Percentiles rank a stretch among this genome's conserved stretches.
phyloP scores from a whole-genome alignment of 2,888 invertebrate species.

The Leuctra nigra region DNA sequence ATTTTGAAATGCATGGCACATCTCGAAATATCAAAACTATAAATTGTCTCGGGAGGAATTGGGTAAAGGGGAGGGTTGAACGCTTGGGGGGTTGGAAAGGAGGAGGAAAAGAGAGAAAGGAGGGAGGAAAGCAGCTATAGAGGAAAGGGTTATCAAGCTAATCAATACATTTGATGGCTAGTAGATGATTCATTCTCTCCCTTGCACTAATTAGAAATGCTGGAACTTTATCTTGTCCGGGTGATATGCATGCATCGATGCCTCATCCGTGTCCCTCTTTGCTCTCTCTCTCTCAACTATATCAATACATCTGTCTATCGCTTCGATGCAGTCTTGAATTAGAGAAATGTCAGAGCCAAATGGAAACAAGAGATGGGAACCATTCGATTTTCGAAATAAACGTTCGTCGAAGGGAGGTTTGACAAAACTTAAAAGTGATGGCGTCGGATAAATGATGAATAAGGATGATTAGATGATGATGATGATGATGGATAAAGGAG shows the following conservation, averaged over 20 bases:
- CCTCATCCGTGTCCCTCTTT: background rate
- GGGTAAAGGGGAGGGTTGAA: conserved; percentile 28
- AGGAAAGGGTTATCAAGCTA: conserved; percentile 18
- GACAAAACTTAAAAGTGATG: too few relatives aligned
- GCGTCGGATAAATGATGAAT: too few relatives aligned
- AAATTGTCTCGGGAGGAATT: conserved; percentile 34
- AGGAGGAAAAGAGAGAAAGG: conserved; percentile 26
- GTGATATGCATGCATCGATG: too few relatives aligned
- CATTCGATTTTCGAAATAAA: too few relatives aligned
- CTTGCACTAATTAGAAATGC: conserved; percentile 17
- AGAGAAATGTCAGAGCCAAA: too few relatives aligned
- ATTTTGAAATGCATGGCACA: conserved; percentile 11
- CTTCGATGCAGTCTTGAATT: too few relatives aligned
- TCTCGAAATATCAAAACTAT: conserved; percentile 15
- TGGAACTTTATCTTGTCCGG: background rate
- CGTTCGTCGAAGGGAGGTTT: too few relatives aligned
- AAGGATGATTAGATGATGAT: too few relatives aligned
- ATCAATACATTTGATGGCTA: conserved; percentile 20
- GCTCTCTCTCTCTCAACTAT: background rate
- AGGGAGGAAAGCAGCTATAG: conserved; percentile 21
- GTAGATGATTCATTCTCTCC: conserved; percentile 18
- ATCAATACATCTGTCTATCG: conserved; percentile 6
- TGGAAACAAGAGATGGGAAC: too few relatives aligned
- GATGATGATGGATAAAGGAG: too few relatives aligned
- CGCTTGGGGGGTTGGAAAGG: conserved; percentile 20